Conservation (phyloP, 2,113 vertebrate genomes). For the Albula goreensis region DNA sequence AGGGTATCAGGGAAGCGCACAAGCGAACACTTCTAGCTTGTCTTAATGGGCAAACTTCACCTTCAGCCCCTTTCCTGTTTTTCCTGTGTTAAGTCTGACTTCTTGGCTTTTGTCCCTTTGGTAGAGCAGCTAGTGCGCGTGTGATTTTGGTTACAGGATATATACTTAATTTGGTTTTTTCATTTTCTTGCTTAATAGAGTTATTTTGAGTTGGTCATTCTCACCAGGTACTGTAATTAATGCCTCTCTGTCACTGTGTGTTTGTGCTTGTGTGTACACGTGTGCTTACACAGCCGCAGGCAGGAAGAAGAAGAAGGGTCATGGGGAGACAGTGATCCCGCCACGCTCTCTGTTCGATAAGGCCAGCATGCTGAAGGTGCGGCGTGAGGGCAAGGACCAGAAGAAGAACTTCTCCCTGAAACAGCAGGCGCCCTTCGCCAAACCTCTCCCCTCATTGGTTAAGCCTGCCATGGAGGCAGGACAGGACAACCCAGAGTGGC, state of each 20-base stretch:
- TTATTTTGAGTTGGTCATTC: background rate
- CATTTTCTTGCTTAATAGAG: background rate
- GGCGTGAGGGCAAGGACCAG: slow-evolving; percentile 86
- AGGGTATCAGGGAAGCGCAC: background rate
- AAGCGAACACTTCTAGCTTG: too few relatives aligned
- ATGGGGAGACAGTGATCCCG: slow-evolving; percentile 85
- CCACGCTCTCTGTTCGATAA: slow-evolving; percentile 90
- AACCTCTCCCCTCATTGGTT: slow-evolving; percentile 83
- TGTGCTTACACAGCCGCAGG: slow-evolving; percentile 67
- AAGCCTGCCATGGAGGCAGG: slow-evolving; percentile 83
- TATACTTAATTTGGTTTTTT: too few relatives aligned
- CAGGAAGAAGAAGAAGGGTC: slow-evolving; percentile 89
- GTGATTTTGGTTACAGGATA: too few relatives aligned
- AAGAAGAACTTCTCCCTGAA: slow-evolving; percentile 91
- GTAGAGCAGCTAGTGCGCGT: background rate
- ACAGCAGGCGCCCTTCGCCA: slow-evolving; percentile 86
- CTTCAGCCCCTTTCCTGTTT: background rate
- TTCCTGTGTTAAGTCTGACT: background rate
- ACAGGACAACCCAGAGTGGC: slow-evolving; percentile 89
- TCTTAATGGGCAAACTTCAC: background rate
- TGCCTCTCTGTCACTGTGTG: background rate
- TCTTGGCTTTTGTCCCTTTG: background rate
- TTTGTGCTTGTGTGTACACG: background rate
- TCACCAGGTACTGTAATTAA: background rate
- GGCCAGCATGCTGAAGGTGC: slow-evolving; percentile 85